Conservation (phyloP, 2,888 invertebrate genomes). For the Bugula neritina region DNA sequence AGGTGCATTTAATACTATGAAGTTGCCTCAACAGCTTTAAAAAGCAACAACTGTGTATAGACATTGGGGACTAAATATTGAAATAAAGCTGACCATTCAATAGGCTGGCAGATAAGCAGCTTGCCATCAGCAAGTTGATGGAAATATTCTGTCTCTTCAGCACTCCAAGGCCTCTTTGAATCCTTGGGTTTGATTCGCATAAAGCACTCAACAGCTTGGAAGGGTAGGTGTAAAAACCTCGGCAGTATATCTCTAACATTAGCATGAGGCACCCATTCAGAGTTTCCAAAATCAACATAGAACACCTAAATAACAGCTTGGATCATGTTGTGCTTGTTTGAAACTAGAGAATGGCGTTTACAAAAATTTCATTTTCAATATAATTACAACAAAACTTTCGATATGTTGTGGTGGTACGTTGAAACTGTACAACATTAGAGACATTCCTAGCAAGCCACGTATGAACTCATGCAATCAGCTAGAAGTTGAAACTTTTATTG, state of each 20-base stretch:
- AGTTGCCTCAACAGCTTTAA: no score
- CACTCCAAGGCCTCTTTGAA: conserved; percentile 38
- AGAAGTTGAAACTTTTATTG: no score
- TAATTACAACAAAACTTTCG: no score
- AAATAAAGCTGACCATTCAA: background rate
- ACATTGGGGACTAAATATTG: background rate
- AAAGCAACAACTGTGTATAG: no score
- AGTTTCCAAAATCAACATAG: conserved; percentile 83
- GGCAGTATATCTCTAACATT: conserved; percentile 67
- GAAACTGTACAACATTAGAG: no score
- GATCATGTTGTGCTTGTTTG: no score
- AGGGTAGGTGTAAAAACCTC: conserved; percentile 67
- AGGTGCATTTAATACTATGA: no score
- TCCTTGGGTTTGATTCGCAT: conserved; percentile 64
- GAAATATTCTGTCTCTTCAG: conserved; percentile 61
- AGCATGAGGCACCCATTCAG: conserved; percentile 63
- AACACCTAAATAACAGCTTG: conserved; percentile 59
- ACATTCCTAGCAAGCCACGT: no score
- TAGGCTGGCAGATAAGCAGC: conserved; percentile 30
- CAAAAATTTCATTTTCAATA: no score
- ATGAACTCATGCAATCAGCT: no score
- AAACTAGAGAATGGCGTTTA: no score
- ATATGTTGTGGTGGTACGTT: no score
- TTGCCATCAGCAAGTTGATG: conserved; percentile 62
- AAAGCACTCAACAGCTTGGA: conserved; percentile 82